Conservation (phyloP, 1,140 invertebrate genomes). For the Drosophila fuyamai region DNA sequence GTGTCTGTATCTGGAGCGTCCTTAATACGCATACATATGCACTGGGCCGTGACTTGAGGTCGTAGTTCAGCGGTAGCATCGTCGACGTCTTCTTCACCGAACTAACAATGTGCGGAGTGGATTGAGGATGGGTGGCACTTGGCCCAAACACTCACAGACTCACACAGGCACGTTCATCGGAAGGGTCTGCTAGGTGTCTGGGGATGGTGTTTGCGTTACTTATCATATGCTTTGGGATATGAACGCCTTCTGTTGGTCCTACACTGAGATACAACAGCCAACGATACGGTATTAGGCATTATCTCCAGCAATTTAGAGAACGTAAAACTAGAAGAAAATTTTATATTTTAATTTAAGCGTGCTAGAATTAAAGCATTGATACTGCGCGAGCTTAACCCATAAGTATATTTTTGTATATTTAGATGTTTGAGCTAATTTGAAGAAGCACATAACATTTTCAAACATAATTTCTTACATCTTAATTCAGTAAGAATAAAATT, state of each 20-base stretch:
- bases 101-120: slow-evolving; percentile 66
- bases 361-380: too few relatives aligned
- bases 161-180: slow-evolving; percentile 16
- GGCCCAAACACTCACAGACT: slow-evolving; percentile 21
- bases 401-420: too few relatives aligned
- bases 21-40: slow-evolving; percentile 58
- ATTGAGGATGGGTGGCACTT: slow-evolving; percentile 35
- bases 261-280: slow-evolving; percentile 4
- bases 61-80: slow-evolving; percentile 29
- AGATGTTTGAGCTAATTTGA: too few relatives aligned
- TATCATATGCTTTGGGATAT: slow-evolving; percentile 68
- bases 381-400: too few relatives aligned
- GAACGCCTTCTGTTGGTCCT: slow-evolving; percentile 37
- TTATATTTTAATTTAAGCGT: too few relatives aligned
- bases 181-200: slow-evolving; percentile 63
- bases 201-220: slow-evolving; percentile 42
- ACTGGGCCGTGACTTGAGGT: slow-evolving; percentile 51
- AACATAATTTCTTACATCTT: too few relatives aligned
- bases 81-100: slow-evolving; percentile 51
- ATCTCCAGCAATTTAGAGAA: too few relatives aligned
- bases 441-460: too few relatives aligned
- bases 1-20: slow-evolving; percentile 61
- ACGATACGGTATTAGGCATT: background rate
- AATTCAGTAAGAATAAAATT: too few relatives aligned
- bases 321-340: too few relatives aligned